A percentile compares a stretch with the other conserved stretches of the same genome.
These are phyloP conservation scores for Syngnathus floridae DNA, from an alignment of 2,113 vertebrate genomes.

Conservation along the genomic window DNA sequence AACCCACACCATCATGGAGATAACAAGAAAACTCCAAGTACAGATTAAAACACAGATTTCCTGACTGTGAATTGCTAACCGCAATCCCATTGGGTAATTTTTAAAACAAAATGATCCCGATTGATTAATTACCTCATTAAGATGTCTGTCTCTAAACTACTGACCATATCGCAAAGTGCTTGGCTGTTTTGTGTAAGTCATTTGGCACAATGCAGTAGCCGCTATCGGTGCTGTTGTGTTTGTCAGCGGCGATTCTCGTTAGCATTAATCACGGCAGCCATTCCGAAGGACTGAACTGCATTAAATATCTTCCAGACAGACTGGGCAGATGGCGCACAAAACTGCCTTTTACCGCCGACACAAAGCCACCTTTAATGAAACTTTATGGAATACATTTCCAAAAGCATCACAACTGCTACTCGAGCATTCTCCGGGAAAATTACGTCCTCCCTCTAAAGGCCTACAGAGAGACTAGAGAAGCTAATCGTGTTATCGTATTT, in stretches of 20 bases:
- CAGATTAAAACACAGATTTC: background rate
- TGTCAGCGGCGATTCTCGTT: conserved; percentile 42
- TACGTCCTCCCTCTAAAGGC: conserved; percentile 36
- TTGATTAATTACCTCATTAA: background rate
- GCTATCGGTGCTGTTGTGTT: conserved; percentile 40
- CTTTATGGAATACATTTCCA: conserved; percentile 46
- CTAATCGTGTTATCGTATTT: conserved; percentile 51
- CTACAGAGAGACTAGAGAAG: conserved; percentile 42
- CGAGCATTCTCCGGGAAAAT: conserved; percentile 27
- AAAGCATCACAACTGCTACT: conserved; percentile 17
- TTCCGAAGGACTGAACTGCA: conserved; percentile 25
- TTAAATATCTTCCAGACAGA: conserved; percentile 37
- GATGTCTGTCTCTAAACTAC: background rate
- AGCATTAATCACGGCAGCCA: conserved; percentile 30
- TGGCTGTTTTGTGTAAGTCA: conserved; percentile 8
- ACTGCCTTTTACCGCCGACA: conserved; percentile 26
- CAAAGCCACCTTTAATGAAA: conserved; percentile 51
- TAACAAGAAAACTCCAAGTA: background rate
- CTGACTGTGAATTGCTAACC: background rate
- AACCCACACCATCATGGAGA: background rate
- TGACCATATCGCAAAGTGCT: background rate
- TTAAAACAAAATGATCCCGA: background rate
- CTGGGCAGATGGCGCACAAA: conserved; percentile 25
- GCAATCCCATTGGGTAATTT: background rate
- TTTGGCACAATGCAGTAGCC: conserved; percentile 38